phyloP scores from a whole-genome alignment of 1,140 invertebrate genomes.

The Trinorchestia longiramus region DNA sequence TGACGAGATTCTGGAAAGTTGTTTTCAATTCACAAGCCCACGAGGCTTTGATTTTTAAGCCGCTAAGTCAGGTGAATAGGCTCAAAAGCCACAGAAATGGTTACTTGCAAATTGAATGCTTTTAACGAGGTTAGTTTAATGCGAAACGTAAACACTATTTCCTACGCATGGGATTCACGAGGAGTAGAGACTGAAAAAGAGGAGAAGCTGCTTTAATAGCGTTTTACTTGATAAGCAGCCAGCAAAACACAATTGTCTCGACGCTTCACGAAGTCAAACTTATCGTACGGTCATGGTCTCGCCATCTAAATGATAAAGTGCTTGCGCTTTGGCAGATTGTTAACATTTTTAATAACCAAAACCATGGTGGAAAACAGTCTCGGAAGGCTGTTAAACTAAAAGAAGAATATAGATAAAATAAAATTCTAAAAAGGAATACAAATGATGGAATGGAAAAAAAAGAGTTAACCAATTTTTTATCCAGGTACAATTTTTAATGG shows the following conservation, averaged over 20 bases:
- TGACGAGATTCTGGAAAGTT: not conserved
- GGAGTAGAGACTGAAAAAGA: not conserved
- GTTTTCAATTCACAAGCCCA: not conserved
- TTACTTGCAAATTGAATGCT: not conserved
- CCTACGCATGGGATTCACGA: not conserved
- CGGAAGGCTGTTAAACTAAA: too few relatives aligned
- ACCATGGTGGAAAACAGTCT: too few relatives aligned
- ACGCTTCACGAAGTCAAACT: too few relatives aligned
- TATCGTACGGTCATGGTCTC: too few relatives aligned
- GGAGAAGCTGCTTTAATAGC: not conserved
- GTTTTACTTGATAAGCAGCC: not conserved
- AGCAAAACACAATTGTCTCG: not conserved
- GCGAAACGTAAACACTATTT: not conserved
- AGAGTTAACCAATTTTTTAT: too few relatives aligned
- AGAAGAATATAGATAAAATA: too few relatives aligned
- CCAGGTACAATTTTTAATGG: too few relatives aligned
- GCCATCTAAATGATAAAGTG: too few relatives aligned
- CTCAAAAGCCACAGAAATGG: not conserved
- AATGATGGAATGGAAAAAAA: too few relatives aligned
- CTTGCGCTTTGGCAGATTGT: too few relatives aligned
- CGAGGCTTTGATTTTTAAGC: not conserved
- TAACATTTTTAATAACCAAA: too few relatives aligned
- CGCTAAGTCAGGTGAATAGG: not conserved
- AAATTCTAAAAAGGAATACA: too few relatives aligned
- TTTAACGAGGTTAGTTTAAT: not conserved